Base-by-base conservation (phyloP, 1,140 invertebrate genomes). In the Branchinecta lynchi region DNA sequence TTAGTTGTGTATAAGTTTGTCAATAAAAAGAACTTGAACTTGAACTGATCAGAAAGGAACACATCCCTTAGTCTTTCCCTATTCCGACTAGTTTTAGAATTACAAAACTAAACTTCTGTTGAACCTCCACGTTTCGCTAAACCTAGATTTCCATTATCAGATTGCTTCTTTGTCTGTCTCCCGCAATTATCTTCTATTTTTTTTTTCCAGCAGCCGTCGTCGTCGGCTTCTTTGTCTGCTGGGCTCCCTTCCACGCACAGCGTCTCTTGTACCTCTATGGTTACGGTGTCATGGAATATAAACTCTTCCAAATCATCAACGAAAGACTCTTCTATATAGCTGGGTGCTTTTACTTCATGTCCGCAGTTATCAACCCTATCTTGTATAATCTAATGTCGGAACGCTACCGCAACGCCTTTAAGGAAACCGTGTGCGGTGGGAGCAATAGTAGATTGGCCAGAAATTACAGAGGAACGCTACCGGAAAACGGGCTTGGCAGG, bases 231-330 rank as follows among this genome's bases (percentile, higher is more conserved):
- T 97, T 97, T 80, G 79, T 96, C 3, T 96, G 93, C 80, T 98
- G 93, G 93, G 91, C 92, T 0, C 95, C 95, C 17, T 98, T 97
- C 81, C 95, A 98, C 78, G 84, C 89, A 44, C 96, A 98, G 78
- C 81, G 91, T 3, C 77, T 94, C 10, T 72, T 80, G 45, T 80
- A 78, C 67, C 83, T 90, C 73, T 87, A 86, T 60, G 51, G 51
- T 6, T 20, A 15, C 17, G 51, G 51, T 44, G 74, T 71, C 45
- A 80, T 82, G 69, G 77, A 84, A 43, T 80, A 80, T 65, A 78
- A 79, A 10, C 79, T 85, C 76, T 88, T 84, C 77, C 76, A 83
- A 44, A 81, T 84, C 70, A 80, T 89, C 68, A 90, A 91, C 77
- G 86, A 88, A 75, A 86, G 86, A 80, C 81, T 93, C 45, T 77